Conservation (phyloP, 2,888 invertebrate genomes). For the Drosophila seclusa region DNA sequence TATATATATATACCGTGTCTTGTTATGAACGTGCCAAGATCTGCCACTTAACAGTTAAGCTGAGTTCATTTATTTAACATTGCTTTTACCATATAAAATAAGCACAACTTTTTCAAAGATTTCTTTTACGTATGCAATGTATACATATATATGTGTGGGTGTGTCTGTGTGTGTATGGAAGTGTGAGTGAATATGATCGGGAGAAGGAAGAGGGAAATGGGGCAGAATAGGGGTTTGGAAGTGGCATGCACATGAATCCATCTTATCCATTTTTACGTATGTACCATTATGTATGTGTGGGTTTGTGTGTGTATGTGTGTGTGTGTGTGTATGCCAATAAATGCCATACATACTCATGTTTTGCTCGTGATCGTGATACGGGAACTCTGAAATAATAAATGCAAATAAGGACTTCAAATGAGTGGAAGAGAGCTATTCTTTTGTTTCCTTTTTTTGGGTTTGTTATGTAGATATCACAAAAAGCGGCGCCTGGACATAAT, state of each 20-base stretch:
- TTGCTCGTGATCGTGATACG: not conserved
- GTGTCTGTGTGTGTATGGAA: not conserved
- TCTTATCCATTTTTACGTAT: not conserved
- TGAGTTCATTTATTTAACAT: conserved; percentile 38
- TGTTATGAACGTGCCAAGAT: conserved; percentile 20
- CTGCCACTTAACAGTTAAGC: conserved; percentile 37
- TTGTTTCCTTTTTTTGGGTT: conserved; percentile 7
- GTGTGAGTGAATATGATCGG: not conserved
- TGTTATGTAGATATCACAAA: conserved; percentile 44
- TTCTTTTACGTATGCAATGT: conserved; percentile 34
- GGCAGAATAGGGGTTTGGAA: not conserved
- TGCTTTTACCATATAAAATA: conserved; percentile 40
- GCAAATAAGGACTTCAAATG: not conserved
- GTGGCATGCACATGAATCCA: conserved; percentile 4
- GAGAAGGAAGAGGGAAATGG: not conserved
- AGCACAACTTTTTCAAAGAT: conserved; percentile 32
- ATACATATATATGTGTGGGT: conserved; percentile 16
- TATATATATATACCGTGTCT: conserved; percentile 13
- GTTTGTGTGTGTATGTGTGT: conserved; percentile 3
- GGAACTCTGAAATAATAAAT: not conserved
- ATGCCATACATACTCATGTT: conserved; percentile 4
- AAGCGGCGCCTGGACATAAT: conserved; percentile 36
- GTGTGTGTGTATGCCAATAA: conserved; percentile 2
- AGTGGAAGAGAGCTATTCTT: not conserved
- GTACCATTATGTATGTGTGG: not conserved